A percentile compares a stretch with the other conserved stretches of the same genome.
phyloP scores from a whole-genome alignment of 2,797 vertebrate species.

The Lacerta agilis region DNA sequence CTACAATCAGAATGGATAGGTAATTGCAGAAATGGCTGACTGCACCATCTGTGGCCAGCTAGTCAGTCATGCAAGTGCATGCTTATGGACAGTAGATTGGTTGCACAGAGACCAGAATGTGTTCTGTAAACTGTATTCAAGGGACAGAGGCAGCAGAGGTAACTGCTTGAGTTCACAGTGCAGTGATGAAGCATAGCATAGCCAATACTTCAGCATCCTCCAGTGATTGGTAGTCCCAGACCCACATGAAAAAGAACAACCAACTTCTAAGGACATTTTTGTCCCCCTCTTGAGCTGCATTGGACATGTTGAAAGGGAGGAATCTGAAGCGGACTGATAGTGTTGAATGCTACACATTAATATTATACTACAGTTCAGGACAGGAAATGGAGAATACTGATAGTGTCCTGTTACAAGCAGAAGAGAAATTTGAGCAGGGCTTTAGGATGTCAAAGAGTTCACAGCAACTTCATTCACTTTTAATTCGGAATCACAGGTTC shows the following conservation, averaged over 20 bases:
- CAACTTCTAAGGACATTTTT: neutral
- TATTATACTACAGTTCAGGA: slow-evolving; percentile 41
- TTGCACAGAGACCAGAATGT: neutral
- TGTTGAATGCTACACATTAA: slow-evolving; percentile 34
- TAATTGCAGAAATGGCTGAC: neutral
- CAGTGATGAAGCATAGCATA: neutral
- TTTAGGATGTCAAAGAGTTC: slow-evolving; percentile 11
- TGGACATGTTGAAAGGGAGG: neutral
- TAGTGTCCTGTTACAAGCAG: slow-evolving; percentile 36
- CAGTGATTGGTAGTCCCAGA: neutral
- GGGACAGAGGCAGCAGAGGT: neutral
- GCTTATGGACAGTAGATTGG: neutral
- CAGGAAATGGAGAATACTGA: slow-evolving; percentile 34
- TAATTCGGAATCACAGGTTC: slow-evolving; percentile 29
- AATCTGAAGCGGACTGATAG: slow-evolving; percentile 10
- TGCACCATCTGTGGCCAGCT: neutral
- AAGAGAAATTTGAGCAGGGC: slow-evolving; percentile 14
- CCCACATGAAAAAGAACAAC: neutral
- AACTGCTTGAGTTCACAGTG: neutral
- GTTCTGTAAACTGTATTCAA: neutral
- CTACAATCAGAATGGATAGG: neutral
- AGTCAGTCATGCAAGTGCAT: neutral
- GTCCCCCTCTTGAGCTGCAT: neutral
- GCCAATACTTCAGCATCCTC: accelerated
- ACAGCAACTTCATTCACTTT: neutral